Percentiles rank a stretch among this genome's conserved stretches.
Conservation (phyloP, 2,113 vertebrate species). For the Calidris pugnax region DNA sequence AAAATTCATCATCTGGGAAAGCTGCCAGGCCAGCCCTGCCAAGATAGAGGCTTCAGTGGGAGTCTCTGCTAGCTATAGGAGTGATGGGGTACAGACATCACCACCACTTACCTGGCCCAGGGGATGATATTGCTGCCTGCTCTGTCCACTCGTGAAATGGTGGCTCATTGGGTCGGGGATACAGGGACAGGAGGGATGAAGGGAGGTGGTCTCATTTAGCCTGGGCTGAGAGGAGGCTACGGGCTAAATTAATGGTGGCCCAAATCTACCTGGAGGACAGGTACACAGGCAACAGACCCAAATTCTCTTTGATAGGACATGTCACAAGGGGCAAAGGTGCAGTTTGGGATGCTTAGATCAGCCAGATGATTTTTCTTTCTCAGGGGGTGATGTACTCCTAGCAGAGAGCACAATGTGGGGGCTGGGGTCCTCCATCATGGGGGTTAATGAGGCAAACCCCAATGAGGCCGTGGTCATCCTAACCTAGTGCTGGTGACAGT, state of each 20-base stretch:
- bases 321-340: not conserved
- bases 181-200: not conserved
- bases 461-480: fast-evolving
- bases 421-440: fast-evolving
- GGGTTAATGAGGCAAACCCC: not conserved
- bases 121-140: not conserved
- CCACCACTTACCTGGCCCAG: fast-evolving
- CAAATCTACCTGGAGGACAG: not conserved
- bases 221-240: not conserved
- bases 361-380: not conserved
- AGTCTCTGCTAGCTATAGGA: not conserved
- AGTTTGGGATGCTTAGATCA: not conserved
- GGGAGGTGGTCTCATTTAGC: not conserved
- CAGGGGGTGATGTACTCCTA: not conserved
- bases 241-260: not conserved
- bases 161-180: fast-evolving
- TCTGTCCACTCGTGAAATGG: not conserved
- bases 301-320: not conserved
- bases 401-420: not conserved
- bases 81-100: not conserved
- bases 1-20: not conserved
- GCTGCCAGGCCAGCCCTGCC: not conserved
- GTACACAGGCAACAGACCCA: not conserved
- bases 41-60: not conserved
- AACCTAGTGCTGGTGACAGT: not conserved